A percentile compares a stretch with the other conserved stretches of the same genome.
Conservation (phyloP, 2,888 invertebrate species). For the Volucella inanis region DNA sequence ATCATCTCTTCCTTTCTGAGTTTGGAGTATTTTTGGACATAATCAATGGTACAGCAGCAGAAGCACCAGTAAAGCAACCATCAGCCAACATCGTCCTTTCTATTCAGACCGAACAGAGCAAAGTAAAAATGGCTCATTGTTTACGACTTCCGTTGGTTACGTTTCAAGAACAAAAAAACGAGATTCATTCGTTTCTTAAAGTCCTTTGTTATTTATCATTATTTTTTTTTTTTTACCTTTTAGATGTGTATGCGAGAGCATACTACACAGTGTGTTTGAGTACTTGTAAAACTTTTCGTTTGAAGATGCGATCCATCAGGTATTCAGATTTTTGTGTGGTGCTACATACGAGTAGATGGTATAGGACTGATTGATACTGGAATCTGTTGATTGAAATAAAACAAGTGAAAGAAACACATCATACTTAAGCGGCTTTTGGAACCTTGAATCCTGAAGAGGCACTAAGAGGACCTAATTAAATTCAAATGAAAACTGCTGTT, state of each 20-base stretch:
- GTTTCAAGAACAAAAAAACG: slow-evolving; percentile 47
- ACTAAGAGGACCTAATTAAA: too few relatives aligned
- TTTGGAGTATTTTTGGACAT: slow-evolving; percentile 65
- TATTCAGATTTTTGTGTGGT: too few relatives aligned
- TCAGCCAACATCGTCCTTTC: slow-evolving; percentile 47
- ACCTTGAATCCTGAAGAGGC: too few relatives aligned
- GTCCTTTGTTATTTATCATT: slow-evolving; percentile 66
- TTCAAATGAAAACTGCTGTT: too few relatives aligned
- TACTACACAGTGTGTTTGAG: slow-evolving; percentile 27
- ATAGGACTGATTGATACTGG: too few relatives aligned
- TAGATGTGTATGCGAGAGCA: slow-evolving; percentile 25
- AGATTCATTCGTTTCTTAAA: slow-evolving; percentile 30
- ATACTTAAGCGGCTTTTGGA: too few relatives aligned
- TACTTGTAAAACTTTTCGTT: slow-evolving; percentile 46
- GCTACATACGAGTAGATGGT: too few relatives aligned
- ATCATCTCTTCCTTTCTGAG: slow-evolving; percentile 72
- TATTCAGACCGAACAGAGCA: slow-evolving; percentile 52
- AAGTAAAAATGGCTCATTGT: slow-evolving; percentile 69
- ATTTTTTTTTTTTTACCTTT: slow-evolving; percentile 55
- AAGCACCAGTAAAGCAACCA: too few relatives aligned
- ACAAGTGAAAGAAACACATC: too few relatives aligned
- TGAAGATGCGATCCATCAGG: slow-evolving; percentile 45
- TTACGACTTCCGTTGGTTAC: slow-evolving; percentile 72
- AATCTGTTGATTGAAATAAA: too few relatives aligned
- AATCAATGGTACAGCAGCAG: slow-evolving; percentile 5